Evolutionary conservation across 2,113 vertebrate genomes (phyloP).

Genomic region (Ivindomyrus marchei): DNA sequence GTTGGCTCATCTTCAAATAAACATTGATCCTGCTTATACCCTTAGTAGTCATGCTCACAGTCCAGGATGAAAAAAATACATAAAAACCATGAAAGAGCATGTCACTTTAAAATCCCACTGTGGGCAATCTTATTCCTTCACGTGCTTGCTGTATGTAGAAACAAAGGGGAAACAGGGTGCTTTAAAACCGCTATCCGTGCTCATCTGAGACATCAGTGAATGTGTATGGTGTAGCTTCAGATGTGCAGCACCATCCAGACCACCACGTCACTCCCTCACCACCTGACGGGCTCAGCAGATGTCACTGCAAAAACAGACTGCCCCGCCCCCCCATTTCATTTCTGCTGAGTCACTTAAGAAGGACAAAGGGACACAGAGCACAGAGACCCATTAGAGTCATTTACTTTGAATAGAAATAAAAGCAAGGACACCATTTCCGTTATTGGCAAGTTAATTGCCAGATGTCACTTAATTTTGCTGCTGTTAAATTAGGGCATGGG

Average conservation of each 20-base stretch:
- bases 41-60: not conserved
- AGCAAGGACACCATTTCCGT: constrained; percentile 28
- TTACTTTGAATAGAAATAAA: constrained; percentile 28
- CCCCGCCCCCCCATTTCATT: not conserved
- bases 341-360: constrained; percentile 37
- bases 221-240: not conserved
- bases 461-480: constrained; percentile 31
- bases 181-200: not conserved
- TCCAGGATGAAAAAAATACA: not conserved
- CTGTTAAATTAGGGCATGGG: constrained; percentile 38
- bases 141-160: not conserved
- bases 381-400: constrained; percentile 32
- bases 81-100: not conserved
- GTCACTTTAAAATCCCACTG: not conserved
- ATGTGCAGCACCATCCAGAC: not conserved
- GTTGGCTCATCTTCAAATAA: not conserved
- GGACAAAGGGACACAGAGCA: constrained; percentile 20
- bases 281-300: not conserved
- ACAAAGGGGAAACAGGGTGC: not conserved
- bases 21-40: not conserved
- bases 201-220: not conserved
- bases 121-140: not conserved
- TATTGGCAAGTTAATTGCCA: constrained; percentile 29
- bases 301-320: constrained; percentile 12
- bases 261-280: not conserved